These are phyloP conservation scores for Anseranas semipalmata DNA, from an alignment of 2,113 vertebrate genomes.

Conservation along the genomic window DNA sequence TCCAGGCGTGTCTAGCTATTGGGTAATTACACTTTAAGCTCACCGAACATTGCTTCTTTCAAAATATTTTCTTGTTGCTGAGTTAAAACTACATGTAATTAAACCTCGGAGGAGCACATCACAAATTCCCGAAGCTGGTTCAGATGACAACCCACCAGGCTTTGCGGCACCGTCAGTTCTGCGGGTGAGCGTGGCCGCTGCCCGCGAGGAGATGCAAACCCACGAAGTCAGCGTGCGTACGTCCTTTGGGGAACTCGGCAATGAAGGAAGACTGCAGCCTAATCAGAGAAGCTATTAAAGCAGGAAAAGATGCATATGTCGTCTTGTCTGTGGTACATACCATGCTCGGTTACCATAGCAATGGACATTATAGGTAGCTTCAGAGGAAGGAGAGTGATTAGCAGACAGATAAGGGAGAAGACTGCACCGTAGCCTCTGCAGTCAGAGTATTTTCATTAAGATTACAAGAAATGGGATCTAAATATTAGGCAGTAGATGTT, in stretches of 20 bases:
- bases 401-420: not conserved
- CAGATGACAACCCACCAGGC: not conserved
- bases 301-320: constrained; percentile 38
- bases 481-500: not conserved
- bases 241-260: not conserved
- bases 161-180: not conserved
- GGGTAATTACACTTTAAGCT: constrained; percentile 20
- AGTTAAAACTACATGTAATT: not conserved
- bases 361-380: constrained; percentile 52
- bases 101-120: not conserved
- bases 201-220: not conserved
- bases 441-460: constrained; percentile 7
- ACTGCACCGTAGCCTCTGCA: not conserved
- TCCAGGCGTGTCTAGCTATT: not conserved
- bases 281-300: constrained; percentile 22
- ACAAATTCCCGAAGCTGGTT: not conserved
- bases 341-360: constrained; percentile 37
- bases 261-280: not conserved
- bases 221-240: rapidly evolving
- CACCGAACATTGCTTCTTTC: not conserved
- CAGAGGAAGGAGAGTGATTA: constrained; percentile 48
- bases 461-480: not conserved
- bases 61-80: not conserved
- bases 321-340: constrained; percentile 30
- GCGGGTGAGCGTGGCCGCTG: not conserved